Conservation (phyloP, 2,888 invertebrate species). For the Hemicrepidius hirtus region DNA sequence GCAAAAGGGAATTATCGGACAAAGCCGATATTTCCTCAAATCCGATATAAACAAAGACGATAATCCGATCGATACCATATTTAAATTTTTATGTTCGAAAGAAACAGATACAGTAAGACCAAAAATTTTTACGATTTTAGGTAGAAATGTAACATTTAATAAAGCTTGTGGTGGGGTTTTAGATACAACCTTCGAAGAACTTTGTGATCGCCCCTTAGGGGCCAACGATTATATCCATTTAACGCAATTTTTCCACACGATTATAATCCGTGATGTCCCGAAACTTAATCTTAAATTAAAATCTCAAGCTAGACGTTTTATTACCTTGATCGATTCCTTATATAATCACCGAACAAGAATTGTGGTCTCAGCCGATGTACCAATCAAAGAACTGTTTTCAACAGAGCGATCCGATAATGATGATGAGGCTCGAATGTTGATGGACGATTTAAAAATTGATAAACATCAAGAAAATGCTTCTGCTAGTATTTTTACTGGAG, state of each 20-base stretch:
- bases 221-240: slow-evolving; percentile 96
- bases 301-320: slow-evolving; percentile 95
- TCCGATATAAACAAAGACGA: slow-evolving; percentile 77
- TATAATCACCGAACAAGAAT: slow-evolving; percentile 94
- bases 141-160: slow-evolving; percentile 90
- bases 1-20: slow-evolving; percentile 76
- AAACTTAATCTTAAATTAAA: slow-evolving; percentile 85
- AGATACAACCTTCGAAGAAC: slow-evolving; percentile 90
- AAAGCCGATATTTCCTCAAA: slow-evolving; percentile 87
- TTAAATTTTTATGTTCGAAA: slow-evolving; percentile 90
- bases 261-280: slow-evolving; percentile 93
- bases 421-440: slow-evolving; percentile 89
- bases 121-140: slow-evolving; percentile 90
- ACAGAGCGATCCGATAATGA: slow-evolving; percentile 73
- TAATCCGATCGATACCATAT: slow-evolving; percentile 84
- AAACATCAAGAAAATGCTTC: slow-evolving; percentile 84
- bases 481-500: slow-evolving; percentile 96
- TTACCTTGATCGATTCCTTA: slow-evolving; percentile 96
- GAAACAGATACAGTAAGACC: slow-evolving; percentile 93
- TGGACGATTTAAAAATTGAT: slow-evolving; percentile 95
- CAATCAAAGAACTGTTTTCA: slow-evolving; percentile 85
- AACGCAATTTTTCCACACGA: slow-evolving; percentile 95
- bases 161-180: slow-evolving; percentile 95
- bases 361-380: slow-evolving; percentile 88
- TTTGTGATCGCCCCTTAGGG: slow-evolving; percentile 94